These are phyloP conservation scores for Lordiphosa fenestrarum DNA, from an alignment of 2,888 invertebrate species.

Conservation along the genomic window DNA sequence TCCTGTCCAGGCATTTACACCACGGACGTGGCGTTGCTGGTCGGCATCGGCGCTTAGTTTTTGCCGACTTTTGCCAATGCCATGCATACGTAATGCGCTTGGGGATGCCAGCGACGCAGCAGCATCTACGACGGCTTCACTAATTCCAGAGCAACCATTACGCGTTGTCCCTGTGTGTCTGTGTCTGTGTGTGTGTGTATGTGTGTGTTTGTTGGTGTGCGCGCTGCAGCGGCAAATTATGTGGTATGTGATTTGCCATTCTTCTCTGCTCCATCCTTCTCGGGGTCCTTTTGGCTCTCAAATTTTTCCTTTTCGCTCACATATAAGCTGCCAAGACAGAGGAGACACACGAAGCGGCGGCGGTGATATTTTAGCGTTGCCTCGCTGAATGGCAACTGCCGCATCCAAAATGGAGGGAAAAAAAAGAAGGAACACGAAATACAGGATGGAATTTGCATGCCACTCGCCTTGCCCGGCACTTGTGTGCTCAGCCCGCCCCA, in stretches of 20 bases:
- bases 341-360: constrained; percentile 12
- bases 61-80: constrained; percentile 45
- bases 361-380: constrained; percentile 56
- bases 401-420: constrained; percentile 15
- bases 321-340: constrained; percentile 34
- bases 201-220: constrained; percentile 33
- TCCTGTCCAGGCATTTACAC: constrained; percentile 61
- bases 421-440: constrained; percentile 22
- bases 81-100: constrained; percentile 76
- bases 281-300: constrained; percentile 13
- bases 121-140: constrained; percentile 56
- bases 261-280: constrained; percentile 23
- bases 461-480: constrained; percentile 73
- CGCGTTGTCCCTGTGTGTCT: constrained; percentile 11
- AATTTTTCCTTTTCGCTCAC: constrained; percentile 20
- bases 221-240: constrained; percentile 76
- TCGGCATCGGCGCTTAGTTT: constrained; percentile 35
- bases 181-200: constrained; percentile 18
- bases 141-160: constrained; percentile 57
- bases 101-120: constrained; percentile 61
- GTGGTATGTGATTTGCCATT: constrained; percentile 74
- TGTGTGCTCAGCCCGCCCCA: constrained; percentile 65
- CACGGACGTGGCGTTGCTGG: constrained; percentile 37
- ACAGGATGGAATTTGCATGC: constrained; percentile 62
- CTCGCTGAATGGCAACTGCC: constrained; percentile 7